Evolutionary conservation across 2,113 vertebrate genomes (phyloP).

Genomic region (Plotosus lineatus): DNA sequence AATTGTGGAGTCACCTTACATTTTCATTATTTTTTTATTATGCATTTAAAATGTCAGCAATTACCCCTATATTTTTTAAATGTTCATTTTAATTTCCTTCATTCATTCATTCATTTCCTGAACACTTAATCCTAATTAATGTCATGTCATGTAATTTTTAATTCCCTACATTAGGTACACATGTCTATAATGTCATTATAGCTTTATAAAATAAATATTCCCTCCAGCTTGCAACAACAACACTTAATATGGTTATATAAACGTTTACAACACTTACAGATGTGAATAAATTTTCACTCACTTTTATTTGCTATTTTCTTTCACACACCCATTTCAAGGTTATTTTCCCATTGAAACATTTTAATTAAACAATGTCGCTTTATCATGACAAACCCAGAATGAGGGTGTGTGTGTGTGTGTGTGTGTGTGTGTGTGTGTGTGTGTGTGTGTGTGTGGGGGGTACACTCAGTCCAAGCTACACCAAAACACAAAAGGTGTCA

Average conservation of each 20-base stretch:
- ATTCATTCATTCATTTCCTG: not conserved
- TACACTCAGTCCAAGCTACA: conserved; percentile 45
- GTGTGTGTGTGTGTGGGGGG: not conserved
- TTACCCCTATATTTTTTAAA: no score
- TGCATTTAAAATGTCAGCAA: no score
- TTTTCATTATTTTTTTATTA: no score
- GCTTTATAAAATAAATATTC: not conserved
- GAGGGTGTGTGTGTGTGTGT: conserved; percentile 31
- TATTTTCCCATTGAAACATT: conserved; percentile 50
- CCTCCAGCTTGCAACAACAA: not conserved
- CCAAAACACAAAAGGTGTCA: conserved; percentile 53
- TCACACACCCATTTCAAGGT: conserved; percentile 35
- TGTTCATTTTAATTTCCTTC: no score
- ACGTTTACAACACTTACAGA: conserved; percentile 20
- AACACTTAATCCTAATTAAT: not conserved
- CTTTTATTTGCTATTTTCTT: conserved; percentile 37
- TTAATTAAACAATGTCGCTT: conserved; percentile 52
- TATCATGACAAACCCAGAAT: conserved; percentile 45
- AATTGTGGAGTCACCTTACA: no score
- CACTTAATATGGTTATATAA: not conserved
- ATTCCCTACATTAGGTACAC: not conserved
- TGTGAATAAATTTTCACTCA: conserved; percentile 36
- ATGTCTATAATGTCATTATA: not conserved
- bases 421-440: no score
- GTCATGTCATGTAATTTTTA: not conserved